Conservation (phyloP, 2,888 invertebrate genomes). For the Fragum fragum region DNA sequence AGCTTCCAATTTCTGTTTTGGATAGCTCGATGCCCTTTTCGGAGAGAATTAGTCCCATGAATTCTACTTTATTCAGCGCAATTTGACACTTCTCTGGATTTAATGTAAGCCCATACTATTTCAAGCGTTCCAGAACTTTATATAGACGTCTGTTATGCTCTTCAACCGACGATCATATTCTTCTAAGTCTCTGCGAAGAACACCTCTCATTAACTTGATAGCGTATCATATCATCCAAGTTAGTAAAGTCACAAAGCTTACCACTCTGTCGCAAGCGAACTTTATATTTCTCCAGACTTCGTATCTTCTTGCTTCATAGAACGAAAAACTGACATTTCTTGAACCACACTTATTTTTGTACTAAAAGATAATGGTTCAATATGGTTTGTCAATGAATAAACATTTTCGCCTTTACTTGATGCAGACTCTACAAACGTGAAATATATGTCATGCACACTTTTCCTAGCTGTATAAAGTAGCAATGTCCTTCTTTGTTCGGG, state of each 20-base stretch:
- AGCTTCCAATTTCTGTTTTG: constrained; percentile 48
- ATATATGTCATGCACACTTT: constrained; percentile 37
- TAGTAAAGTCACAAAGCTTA: constrained; percentile 43
- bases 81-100: constrained; percentile 61
- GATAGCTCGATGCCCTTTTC: constrained; percentile 48
- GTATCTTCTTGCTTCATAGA: constrained; percentile 20
- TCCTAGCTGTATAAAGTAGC: constrained; percentile 35
- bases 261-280: constrained; percentile 39
- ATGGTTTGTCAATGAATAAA: constrained; percentile 32
- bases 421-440: constrained; percentile 31
- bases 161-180: constrained; percentile 36
- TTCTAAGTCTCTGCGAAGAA: background rate
- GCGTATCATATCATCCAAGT: constrained; percentile 44
- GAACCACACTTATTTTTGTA: constrained; percentile 43
- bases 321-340: constrained; percentile 32
- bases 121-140: constrained; percentile 25
- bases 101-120: constrained; percentile 50
- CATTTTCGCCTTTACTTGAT: constrained; percentile 40
- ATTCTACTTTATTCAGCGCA: constrained; percentile 43
- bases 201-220: constrained; percentile 31
- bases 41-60: constrained; percentile 56
- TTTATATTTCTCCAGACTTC: constrained; percentile 35
- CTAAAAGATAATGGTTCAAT: constrained; percentile 43
- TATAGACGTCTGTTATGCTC: constrained; percentile 58
- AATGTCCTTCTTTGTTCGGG: constrained; percentile 31